Conservation (phyloP, 2,888 invertebrate species). For the Bombylius major region DNA sequence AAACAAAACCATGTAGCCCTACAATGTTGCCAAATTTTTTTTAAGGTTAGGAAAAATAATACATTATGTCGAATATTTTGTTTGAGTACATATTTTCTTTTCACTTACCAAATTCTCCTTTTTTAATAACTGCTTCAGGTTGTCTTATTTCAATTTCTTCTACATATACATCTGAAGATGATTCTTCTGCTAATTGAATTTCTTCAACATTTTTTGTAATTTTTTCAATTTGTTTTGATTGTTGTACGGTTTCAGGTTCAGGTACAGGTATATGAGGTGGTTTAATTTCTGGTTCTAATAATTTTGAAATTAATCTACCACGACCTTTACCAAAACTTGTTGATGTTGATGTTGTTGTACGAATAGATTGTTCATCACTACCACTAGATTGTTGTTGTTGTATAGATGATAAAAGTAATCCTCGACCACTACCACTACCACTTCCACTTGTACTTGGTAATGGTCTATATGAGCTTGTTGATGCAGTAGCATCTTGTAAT, state of each 20-base stretch:
- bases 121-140: background rate
- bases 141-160: background rate
- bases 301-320: background rate
- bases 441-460: background rate
- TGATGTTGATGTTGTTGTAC: background rate
- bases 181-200: background rate
- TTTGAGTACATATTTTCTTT: no score
- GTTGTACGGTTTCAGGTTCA: background rate
- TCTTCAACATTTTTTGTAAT: background rate
- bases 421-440: background rate
- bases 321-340: background rate
- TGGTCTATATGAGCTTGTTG: no score
- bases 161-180: background rate
- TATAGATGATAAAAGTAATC: background rate
- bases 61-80: no score
- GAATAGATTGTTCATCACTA: background rate
- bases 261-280: background rate
- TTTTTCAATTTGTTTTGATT: background rate
- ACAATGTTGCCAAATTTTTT: background rate
- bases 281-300: background rate
- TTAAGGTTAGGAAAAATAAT: no score
- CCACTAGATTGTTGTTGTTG: background rate
- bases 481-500: no score
- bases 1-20: background rate
- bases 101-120: slow-evolving; percentile 1